Evolutionary conservation across 2,888 invertebrate species (phyloP), one percentile per base, ranked within the genome.

Genomic region (Heliconius sara): DNA sequence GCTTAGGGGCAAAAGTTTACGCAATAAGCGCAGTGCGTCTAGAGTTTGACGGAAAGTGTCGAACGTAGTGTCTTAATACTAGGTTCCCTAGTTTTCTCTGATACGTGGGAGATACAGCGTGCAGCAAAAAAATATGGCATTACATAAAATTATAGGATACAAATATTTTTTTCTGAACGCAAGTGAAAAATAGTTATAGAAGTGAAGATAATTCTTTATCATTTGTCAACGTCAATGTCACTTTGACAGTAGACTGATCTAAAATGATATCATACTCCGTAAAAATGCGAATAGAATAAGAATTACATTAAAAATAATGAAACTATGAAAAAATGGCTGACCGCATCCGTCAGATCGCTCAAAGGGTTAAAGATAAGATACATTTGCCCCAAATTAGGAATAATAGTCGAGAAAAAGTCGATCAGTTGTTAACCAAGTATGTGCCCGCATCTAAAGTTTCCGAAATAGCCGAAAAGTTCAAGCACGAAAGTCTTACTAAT

Each of bases 251-350:
- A 39, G 52, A 34, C 22, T 27, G 67, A 27, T 25, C 43, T 19
- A 25, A 47, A 66, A 85, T 87, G 86, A 86, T 84, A 84, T 86
- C 86, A 87, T 86, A 85, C 57, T 74, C 78, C 60, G 67, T 78
- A 83, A 85, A 85, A 85, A 86, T 85, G 85, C 70, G 77, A 79
- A 82, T 78, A 85, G 83, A 85, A 84, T 83, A 84, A 80, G 85
- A 85, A 87, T 87, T 83, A 81, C 81, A 77, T 77, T 68, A 83
- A 79, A 82, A 84, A 83, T 79, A 82, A 81, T 80, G n/a, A n/a
- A n/a, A 92, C 86, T 85, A 93, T 94, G 93, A 86, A 85, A 94
- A 87, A 84, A 95, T 95, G 95, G 93, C 93, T 84, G 93, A 93
- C 84, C 90, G 91, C 77, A 84, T 95, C 79, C 91, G 93, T 73